phyloP scores from a whole-genome alignment of 2,797 vertebrate genomes.

The Danionella dracula region DNA sequence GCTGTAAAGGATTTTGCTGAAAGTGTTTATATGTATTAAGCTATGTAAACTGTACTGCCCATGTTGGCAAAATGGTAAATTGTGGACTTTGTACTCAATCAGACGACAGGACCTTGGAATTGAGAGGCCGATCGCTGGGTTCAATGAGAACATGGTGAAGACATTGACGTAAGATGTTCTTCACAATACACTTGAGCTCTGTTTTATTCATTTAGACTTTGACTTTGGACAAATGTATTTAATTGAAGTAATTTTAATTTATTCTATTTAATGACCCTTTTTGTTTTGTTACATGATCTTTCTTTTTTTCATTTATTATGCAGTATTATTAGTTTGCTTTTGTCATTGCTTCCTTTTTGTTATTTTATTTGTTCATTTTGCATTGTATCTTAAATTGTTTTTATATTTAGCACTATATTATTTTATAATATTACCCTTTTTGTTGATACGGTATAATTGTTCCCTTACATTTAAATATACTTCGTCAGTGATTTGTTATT shows the following conservation, averaged over 20 bases:
- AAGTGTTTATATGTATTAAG: no score
- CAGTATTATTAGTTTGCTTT: not conserved
- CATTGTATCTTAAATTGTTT: no score
- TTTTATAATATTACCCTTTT: no score
- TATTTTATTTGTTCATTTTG: not conserved
- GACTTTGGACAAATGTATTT: not conserved
- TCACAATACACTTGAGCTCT: not conserved
- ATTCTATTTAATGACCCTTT: not conserved
- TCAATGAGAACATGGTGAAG: conserved; percentile 79
- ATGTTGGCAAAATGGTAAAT: no score
- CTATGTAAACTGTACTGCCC: no score
- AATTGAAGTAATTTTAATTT: not conserved
- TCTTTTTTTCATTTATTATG: not conserved
- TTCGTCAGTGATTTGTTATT: no score
- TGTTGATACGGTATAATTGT: no score
- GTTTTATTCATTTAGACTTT: not conserved
- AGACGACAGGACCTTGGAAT: conserved; percentile 92
- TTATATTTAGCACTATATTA: no score
- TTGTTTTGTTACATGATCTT: not conserved
- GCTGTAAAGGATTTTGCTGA: no score
- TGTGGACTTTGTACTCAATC: no score
- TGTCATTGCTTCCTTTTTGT: not conserved
- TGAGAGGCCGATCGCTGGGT: conserved; percentile 82
- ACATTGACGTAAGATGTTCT: conserved; percentile 79
- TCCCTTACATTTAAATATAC: no score